These are phyloP conservation scores for Apteryx owenii DNA, from an alignment of 2,113 vertebrate species.

Conservation along the genomic window DNA sequence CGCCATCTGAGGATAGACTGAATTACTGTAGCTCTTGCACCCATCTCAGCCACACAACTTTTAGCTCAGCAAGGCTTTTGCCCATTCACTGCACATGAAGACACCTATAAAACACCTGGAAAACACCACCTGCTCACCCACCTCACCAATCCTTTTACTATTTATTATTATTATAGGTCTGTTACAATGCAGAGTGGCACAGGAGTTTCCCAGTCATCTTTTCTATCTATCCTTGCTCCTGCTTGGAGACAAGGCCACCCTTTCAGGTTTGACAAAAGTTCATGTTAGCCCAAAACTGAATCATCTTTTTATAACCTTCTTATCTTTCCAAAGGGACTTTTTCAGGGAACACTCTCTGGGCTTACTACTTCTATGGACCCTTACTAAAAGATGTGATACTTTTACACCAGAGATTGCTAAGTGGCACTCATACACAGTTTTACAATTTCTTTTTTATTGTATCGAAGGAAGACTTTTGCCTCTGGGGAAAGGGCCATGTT, in stretches of 20 bases:
- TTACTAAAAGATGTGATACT: not conserved
- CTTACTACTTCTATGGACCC: not conserved
- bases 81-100: accelerated
- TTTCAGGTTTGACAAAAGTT: not conserved
- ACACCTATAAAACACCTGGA: not conserved
- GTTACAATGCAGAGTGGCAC: not conserved
- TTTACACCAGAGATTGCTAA: not conserved
- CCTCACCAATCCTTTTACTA: not conserved
- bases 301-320: not conserved
- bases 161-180: not conserved
- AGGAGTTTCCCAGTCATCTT: not conserved
- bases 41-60: accelerated
- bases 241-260: not conserved
- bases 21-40: not conserved
- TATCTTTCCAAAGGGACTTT: not conserved
- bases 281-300: not conserved
- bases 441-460: not conserved
- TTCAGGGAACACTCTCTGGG: not conserved
- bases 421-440: not conserved
- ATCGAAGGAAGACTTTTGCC: not conserved
- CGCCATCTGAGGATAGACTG: accelerated
- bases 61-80: not conserved
- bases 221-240: not conserved
- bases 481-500: accelerated
- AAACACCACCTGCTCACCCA: not conserved